Evolutionary conservation across 2,797 vertebrate genomes (phyloP), one percentile per base, ranked within the genome.

Genomic region (Enteromius paludinosus): DNA sequence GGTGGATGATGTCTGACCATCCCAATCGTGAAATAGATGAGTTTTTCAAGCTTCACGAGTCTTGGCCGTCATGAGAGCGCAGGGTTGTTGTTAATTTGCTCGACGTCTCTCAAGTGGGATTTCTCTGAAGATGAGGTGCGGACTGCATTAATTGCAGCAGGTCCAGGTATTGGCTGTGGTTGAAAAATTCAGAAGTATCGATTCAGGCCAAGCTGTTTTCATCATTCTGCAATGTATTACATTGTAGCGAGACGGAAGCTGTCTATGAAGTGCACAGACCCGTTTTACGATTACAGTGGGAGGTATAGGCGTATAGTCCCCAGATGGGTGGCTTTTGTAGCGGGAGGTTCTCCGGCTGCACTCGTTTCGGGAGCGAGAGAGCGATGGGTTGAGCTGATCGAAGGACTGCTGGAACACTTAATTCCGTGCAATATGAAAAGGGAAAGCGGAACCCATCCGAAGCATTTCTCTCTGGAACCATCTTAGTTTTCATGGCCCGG

Each of bases 121-220:
- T 83, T 61, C 81, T 77, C 73, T 45, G 76, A 79, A 71, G 76
- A 71, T 71, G 66, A 83, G 61, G 35, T 62, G 81, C 76, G 81
- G 64, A 76, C 71, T 71, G 66, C 81, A 75, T 83, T 79, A 83
- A 86, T 79, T 86, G 76, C 65, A 41, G 33, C 25, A 9, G 43
- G 35, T 83, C 25, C 59, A 45, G 66, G 71, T 75, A 80, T 80
- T 33, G 72, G 65, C 30, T 38, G 17, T 71, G 30, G 52, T 69
- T 77, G 52, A 77, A 83, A 83, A 79, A 83, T 83, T 83, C 56
- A 52, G 47, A 86, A 62, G 54, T 83, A 86, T 86, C 65, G 81
- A 83, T 83, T 69, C 28, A 56, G 43, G 4, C 28, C 64, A 28
- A 76, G 82, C 81, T 43, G 82, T 76, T 80, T 83, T 83, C 76